These are phyloP conservation scores for Epinotia bilunana DNA, from an alignment of 2,888 invertebrate species.

Conservation along the genomic window DNA sequence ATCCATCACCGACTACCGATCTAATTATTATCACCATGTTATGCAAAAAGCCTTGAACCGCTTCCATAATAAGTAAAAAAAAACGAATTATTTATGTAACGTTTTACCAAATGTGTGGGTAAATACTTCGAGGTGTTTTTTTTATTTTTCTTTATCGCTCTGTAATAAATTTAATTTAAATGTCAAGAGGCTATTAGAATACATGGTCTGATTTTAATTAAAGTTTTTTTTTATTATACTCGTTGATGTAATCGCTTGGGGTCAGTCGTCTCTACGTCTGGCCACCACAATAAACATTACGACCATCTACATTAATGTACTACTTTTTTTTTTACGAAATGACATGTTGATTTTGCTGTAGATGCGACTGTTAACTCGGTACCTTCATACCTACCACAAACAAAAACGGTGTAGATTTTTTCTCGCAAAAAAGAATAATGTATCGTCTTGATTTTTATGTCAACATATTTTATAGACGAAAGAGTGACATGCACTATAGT, in stretches of 20 bases:
- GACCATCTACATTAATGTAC: background rate
- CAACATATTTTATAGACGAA: too few relatives aligned
- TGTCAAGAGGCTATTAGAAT: constrained; percentile 34
- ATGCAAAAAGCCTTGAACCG: constrained; percentile 27
- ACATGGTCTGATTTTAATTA: constrained; percentile 34
- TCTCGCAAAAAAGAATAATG: too few relatives aligned
- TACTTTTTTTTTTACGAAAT: background rate
- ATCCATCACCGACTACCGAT: background rate
- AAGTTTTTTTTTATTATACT: background rate
- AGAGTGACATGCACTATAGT: too few relatives aligned
- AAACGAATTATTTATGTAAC: background rate
- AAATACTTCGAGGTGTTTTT: constrained; percentile 12
- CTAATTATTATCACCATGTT: constrained; percentile 13
- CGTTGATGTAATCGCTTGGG: background rate
- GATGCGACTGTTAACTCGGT: too few relatives aligned
- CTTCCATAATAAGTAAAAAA: constrained; percentile 20
- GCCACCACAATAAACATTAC: background rate
- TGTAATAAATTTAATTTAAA: constrained; percentile 30
- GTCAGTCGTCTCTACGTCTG: constrained; percentile 12
- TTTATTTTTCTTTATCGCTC: constrained; percentile 6
- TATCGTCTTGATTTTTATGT: too few relatives aligned
- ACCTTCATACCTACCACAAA: too few relatives aligned
- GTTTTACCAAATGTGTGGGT: background rate
- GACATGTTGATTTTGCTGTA: too few relatives aligned
- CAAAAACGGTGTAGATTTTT: too few relatives aligned